A percentile compares a stretch with the other conserved stretches of the same genome.
Evolutionary conservation across 1,140 invertebrate species (phyloP).

Genomic region (Oppia nitens): DNA sequence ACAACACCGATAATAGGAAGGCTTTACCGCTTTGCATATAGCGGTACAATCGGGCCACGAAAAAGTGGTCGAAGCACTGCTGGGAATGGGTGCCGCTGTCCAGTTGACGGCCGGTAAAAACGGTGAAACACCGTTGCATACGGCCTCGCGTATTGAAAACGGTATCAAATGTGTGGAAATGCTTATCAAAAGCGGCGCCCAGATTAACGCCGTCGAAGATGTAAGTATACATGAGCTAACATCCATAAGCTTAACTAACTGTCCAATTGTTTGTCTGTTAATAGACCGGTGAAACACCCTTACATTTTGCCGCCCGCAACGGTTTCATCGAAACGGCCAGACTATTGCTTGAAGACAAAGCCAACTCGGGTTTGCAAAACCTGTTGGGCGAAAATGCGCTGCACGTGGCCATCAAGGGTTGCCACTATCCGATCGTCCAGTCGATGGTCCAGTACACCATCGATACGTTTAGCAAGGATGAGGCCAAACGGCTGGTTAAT

Average conservation of each 20-base stretch:
- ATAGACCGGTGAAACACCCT: constrained; percentile 81
- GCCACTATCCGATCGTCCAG: constrained; percentile 11
- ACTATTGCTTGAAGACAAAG: constrained; percentile 71
- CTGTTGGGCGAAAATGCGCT: constrained; percentile 42
- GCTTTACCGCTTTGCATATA: constrained; percentile 94
- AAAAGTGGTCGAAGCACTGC: constrained; percentile 81
- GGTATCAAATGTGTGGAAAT: constrained; percentile 92
- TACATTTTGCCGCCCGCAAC: constrained; percentile 67
- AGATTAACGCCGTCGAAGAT: constrained; percentile 54
- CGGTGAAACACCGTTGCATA: constrained; percentile 81
- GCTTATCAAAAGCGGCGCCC: constrained; percentile 90
- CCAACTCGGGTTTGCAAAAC: constrained; percentile 71
- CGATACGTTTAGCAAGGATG: neutral
- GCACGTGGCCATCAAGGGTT: constrained; percentile 19
- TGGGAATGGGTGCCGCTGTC: constrained; percentile 91
- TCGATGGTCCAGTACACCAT: constrained; percentile 4
- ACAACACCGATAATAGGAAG: constrained; percentile 68
- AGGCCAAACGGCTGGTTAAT: constrained; percentile 11
- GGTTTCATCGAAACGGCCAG: constrained; percentile 70
- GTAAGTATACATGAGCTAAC: constrained; percentile 12
- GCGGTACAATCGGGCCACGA: constrained; percentile 93
- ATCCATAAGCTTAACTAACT: neutral
- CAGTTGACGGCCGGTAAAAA: constrained; percentile 61
- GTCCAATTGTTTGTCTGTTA: constrained; percentile 23
- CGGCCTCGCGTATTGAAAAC: constrained; percentile 75